Conservation (phyloP, 2,888 invertebrate species). For the Papilio demoleus region DNA sequence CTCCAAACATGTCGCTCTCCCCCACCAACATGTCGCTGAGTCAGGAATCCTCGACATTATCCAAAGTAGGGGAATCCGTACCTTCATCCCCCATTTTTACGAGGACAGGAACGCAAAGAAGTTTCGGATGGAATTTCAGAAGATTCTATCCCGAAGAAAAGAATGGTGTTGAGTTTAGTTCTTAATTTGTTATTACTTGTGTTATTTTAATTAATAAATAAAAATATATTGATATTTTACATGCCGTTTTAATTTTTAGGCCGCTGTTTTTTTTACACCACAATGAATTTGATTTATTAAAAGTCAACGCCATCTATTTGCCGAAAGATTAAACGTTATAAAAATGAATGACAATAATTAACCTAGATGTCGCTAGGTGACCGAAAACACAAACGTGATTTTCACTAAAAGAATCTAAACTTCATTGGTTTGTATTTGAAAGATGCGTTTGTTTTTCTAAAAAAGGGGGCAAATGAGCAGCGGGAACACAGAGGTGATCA, state of each 20-base stretch:
- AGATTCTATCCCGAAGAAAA: constrained; percentile 61
- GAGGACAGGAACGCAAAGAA: constrained; percentile 63
- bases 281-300: background rate
- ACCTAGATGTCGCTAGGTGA: background rate
- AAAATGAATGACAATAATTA: background rate
- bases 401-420: background rate
- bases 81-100: constrained; percentile 63
- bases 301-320: background rate
- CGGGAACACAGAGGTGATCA: too few relatives aligned
- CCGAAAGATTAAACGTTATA: background rate
- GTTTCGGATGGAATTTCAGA: constrained; percentile 71
- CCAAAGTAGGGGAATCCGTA: constrained; percentile 56
- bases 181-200: constrained; percentile 5
- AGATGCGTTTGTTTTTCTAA: too few relatives aligned
- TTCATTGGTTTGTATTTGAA: too few relatives aligned
- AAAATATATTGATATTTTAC: background rate
- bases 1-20: constrained; percentile 53
- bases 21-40: constrained; percentile 59
- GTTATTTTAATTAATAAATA: background rate
- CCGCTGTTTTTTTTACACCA: too few relatives aligned
- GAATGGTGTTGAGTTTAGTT: constrained; percentile 45
- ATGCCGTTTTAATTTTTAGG: background rate
- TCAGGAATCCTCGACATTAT: constrained; percentile 57
- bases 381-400: too few relatives aligned
- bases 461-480: too few relatives aligned